Evolutionary conservation across 2,888 invertebrate genomes (phyloP), one percentile per base, ranked within the genome.

Genomic region (Nomada ruficornis): DNA sequence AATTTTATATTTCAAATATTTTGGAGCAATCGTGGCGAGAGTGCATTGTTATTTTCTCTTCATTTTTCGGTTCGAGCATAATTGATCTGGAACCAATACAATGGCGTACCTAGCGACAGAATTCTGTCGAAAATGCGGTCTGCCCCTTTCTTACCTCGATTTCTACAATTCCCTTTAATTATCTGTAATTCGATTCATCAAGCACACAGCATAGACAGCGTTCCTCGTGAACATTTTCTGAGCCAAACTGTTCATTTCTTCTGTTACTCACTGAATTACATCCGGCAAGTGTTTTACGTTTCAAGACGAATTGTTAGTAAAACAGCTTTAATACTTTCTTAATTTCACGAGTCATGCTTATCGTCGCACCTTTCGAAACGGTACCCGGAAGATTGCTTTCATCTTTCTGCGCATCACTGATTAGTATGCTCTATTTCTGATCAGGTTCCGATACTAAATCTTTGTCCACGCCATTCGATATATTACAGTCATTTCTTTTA

Each of bases 391-490:
- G 74, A 59, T 85, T 70, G 60, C 63, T 82, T 57, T 73, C 75
- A 36, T 69, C 62, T 76, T 85, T 59, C 36, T 36, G 79, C 81
- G 67, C 80, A 63, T 65, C 74, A 76, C 65, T 65, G 78, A 72
- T 80, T 72, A 68, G 47, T 75, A 80, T 20, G 83, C 79, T 85
- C 78, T 70, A 75, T 75, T 82, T 85, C 59, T 29, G 18, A 26
- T 9, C 54, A 26, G 7, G n/a, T 70, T 68, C 74, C 64, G 23
- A 54, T 44, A 59, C 72, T 20, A 23, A 78, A 60, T 54, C 62
- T 60, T 50, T 64, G 11, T 29, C 29, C 52, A 20, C n/a, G 47
- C 20, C 18, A 52, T 65, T 20, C 42, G 20, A 62, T 47, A 47
- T 15, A 15, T 47, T 10, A 15, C 15, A 47, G 15, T 10, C 11